Conservation (phyloP, 2,797 vertebrate genomes). For the Spinus pinus region DNA sequence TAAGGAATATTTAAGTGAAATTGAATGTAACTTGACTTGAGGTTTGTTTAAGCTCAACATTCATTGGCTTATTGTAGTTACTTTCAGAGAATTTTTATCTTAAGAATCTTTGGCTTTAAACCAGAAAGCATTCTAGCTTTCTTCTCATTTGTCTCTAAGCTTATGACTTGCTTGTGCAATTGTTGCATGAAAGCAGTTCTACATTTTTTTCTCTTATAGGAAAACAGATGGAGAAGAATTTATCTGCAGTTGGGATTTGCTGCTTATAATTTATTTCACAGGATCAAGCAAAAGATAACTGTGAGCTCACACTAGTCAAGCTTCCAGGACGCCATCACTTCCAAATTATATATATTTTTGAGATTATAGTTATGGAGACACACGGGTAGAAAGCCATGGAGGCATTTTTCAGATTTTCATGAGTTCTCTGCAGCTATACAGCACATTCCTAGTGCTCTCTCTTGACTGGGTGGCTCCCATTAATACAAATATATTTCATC, state of each 20-base stretch:
- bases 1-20: conserved; percentile 74
- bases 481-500: conserved; percentile 43
- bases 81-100: conserved; percentile 70
- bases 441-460: conserved; percentile 65
- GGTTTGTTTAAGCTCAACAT: conserved; percentile 66
- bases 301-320: conserved; percentile 26
- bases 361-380: conserved; percentile 49
- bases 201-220: conserved; percentile 53
- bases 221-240: conserved; percentile 74
- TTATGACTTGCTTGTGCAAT: conserved; percentile 67
- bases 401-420: conserved; percentile 28
- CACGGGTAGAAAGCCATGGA: conserved; percentile 27
- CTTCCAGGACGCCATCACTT: conserved; percentile 32
- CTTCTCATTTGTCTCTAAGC: conserved; percentile 52
- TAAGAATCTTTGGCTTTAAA: conserved; percentile 69
- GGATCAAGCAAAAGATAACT: conserved; percentile 68
- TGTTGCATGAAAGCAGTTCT: conserved; percentile 63
- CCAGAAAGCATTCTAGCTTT: conserved; percentile 65
- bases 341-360: conserved; percentile 45
- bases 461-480: conserved; percentile 66
- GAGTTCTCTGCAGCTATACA: conserved; percentile 25
- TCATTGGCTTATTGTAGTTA: conserved; percentile 66
- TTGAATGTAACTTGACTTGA: conserved; percentile 72
- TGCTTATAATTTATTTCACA: conserved; percentile 71
- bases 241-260: conserved; percentile 70